Conservation (phyloP, 1,140 invertebrate species). For the Drosophila lini region DNA sequence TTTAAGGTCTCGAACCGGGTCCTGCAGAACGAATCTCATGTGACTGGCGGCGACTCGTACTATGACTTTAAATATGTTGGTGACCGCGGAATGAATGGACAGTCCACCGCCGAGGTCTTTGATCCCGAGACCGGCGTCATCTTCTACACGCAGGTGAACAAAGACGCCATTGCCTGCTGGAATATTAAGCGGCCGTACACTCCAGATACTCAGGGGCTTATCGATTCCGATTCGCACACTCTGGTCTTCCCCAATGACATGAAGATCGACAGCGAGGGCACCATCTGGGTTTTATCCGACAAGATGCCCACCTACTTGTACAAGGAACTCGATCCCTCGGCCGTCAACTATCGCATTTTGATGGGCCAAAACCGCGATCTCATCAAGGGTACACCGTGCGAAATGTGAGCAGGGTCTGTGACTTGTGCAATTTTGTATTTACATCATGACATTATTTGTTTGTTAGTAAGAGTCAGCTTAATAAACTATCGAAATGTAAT, state of each 20-base stretch:
- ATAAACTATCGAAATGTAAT: slow-evolving; percentile 59
- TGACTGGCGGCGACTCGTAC: slow-evolving; percentile 86
- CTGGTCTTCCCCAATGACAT: slow-evolving; percentile 90
- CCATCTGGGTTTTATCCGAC: slow-evolving; percentile 89
- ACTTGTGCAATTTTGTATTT: slow-evolving; percentile 57
- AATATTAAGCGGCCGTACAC: slow-evolving; percentile 88
- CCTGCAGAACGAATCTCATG: slow-evolving; percentile 88
- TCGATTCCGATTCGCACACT: slow-evolving; percentile 87
- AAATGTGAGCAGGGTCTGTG: slow-evolving; percentile 46
- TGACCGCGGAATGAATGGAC: slow-evolving; percentile 88
- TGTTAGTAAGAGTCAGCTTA: slow-evolving; percentile 56
- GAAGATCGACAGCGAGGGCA: slow-evolving; percentile 86
- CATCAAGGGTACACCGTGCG: slow-evolving; percentile 86
- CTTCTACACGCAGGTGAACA: slow-evolving; percentile 90
- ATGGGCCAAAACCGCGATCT: slow-evolving; percentile 86
- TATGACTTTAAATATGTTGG: slow-evolving; percentile 90
- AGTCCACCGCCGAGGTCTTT: slow-evolving; percentile 90
- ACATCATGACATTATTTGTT: slow-evolving; percentile 59
- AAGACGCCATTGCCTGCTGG: slow-evolving; percentile 88
- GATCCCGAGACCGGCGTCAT: slow-evolving; percentile 89
- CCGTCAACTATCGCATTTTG: slow-evolving; percentile 88
- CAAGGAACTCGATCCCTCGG: slow-evolving; percentile 85
- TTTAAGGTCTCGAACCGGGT: slow-evolving; percentile 89
- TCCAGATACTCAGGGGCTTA: slow-evolving; percentile 88
- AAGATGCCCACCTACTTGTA: slow-evolving; percentile 88